Conservation (phyloP, 2,113 vertebrate species). For the Crotophaga sulcirostris region DNA sequence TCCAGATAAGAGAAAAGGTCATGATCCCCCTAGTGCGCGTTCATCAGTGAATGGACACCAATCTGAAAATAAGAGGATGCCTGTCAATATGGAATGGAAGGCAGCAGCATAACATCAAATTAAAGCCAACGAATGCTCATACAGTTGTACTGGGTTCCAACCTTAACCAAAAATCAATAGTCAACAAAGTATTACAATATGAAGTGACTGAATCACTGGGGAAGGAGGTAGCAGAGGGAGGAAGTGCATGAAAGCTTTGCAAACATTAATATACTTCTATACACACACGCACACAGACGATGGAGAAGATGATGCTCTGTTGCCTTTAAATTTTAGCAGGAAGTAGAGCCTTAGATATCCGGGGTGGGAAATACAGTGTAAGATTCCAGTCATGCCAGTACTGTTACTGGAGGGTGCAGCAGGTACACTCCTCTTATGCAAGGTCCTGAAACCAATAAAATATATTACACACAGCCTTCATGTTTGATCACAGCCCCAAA, state of each 20-base stretch:
- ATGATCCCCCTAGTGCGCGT: conserved; percentile 71
- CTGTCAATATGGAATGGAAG: conserved; percentile 78
- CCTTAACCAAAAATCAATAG: conserved; percentile 81
- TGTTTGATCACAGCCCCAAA: background rate
- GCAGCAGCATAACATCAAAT: conserved; percentile 71
- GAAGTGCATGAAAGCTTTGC: conserved; percentile 43
- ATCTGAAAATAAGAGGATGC: conserved; percentile 73
- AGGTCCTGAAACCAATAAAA: background rate
- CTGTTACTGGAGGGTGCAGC: background rate
- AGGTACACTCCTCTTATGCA: background rate
- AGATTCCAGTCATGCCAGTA: background rate
- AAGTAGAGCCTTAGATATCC: background rate
- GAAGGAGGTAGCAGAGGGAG: conserved; percentile 27
- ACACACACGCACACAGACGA: background rate
- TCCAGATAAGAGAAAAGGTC: conserved; percentile 83
- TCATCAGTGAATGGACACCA: conserved; percentile 77
- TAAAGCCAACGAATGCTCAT: conserved; percentile 77
- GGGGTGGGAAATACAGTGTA: background rate
- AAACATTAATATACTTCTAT: conserved; percentile 13
- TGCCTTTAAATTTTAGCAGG: background rate
- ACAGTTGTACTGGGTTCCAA: conserved; percentile 69
- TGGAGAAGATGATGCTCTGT: background rate
- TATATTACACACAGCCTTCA: background rate
- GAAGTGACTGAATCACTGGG: conserved; percentile 66
- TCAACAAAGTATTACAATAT: conserved; percentile 78